These are phyloP conservation scores for Zygaena filipendulae DNA, from an alignment of 2,888 invertebrate species.

Conservation along the genomic window DNA sequence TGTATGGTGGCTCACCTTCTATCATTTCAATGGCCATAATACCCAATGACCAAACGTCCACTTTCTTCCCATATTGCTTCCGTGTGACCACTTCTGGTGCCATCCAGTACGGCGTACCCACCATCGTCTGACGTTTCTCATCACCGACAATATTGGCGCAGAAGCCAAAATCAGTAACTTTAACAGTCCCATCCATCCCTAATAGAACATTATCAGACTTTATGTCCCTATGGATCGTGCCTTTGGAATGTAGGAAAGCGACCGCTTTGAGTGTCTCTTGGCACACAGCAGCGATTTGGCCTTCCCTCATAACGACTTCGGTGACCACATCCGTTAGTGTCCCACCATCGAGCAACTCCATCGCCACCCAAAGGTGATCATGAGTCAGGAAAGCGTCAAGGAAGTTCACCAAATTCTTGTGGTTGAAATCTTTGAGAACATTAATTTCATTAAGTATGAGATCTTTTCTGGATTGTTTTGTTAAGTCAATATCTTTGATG, in stretches of 20 bases:
- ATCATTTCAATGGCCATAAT: constrained; percentile 97
- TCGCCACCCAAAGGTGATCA: constrained; percentile 95
- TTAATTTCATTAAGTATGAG: constrained; percentile 95
- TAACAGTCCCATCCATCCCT: constrained; percentile 92
- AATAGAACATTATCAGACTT: constrained; percentile 97
- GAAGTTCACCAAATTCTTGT: constrained; percentile 96
- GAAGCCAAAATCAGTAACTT: constrained; percentile 97
- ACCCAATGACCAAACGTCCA: constrained; percentile 96
- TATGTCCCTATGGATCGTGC: constrained; percentile 94
- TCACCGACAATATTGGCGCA: constrained; percentile 96
- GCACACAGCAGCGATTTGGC: constrained; percentile 96
- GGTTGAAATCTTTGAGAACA: constrained; percentile 90
- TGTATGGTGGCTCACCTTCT: constrained; percentile 96
- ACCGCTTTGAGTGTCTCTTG: constrained; percentile 87
- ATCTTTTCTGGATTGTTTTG: constrained; percentile 95
- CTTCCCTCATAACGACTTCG: constrained; percentile 96
- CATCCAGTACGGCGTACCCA: constrained; percentile 99
- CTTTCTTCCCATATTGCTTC: constrained; percentile 93
- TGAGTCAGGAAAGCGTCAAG: constrained; percentile 92
- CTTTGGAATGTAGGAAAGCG: constrained; percentile 87
- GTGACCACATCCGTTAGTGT: constrained; percentile 97
- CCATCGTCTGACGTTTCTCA: constrained; percentile 96
- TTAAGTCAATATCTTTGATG: constrained; percentile 95
- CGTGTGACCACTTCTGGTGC: constrained; percentile 94
- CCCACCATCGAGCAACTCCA: constrained; percentile 96